These are phyloP conservation scores for Melanotaenia nigrans DNA, from an alignment of 2,797 vertebrate species.

Conservation along the genomic window DNA sequence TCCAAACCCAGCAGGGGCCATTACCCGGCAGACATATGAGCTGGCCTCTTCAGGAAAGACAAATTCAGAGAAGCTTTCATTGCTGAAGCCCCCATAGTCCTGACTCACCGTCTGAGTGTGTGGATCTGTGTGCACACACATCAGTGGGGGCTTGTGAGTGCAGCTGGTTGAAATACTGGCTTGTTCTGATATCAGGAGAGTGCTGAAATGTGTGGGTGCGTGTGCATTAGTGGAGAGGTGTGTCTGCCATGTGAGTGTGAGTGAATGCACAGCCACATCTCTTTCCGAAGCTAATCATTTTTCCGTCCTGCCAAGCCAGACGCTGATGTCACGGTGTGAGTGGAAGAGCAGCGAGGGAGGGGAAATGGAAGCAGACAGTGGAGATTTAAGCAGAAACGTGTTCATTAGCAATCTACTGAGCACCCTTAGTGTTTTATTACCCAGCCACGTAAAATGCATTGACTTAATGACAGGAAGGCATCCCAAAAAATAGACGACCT, in stretches of 20 bases:
- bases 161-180: slow-evolving; percentile 14
- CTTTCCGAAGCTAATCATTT: slow-evolving; percentile 66
- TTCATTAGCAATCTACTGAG: slow-evolving; percentile 41
- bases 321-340: slow-evolving; percentile 71
- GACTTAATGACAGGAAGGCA: slow-evolving; percentile 64
- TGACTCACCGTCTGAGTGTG: slow-evolving; percentile 53
- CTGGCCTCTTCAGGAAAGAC: slow-evolving; percentile 38
- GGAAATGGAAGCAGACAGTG: slow-evolving; percentile 10
- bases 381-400: slow-evolving; percentile 25
- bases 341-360: background rate
- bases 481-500: slow-evolving; percentile 41
- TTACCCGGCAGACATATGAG: slow-evolving; percentile 33
- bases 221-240: slow-evolving; percentile 47
- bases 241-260: slow-evolving; percentile 62
- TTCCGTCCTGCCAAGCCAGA: slow-evolving; percentile 71
- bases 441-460: slow-evolving; percentile 48
- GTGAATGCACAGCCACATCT: slow-evolving; percentile 47
- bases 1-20: slow-evolving; percentile 61
- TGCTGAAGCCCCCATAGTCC: slow-evolving; percentile 47
- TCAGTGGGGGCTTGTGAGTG: slow-evolving; percentile 21
- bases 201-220: slow-evolving; percentile 51
- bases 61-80: slow-evolving; percentile 47
- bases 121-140: slow-evolving; percentile 21
- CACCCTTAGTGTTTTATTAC: slow-evolving; percentile 60
- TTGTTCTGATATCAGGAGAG: slow-evolving; percentile 35